Evolutionary conservation across 2,888 invertebrate species (phyloP).

Genomic region (Miltochrista miniata): DNA sequence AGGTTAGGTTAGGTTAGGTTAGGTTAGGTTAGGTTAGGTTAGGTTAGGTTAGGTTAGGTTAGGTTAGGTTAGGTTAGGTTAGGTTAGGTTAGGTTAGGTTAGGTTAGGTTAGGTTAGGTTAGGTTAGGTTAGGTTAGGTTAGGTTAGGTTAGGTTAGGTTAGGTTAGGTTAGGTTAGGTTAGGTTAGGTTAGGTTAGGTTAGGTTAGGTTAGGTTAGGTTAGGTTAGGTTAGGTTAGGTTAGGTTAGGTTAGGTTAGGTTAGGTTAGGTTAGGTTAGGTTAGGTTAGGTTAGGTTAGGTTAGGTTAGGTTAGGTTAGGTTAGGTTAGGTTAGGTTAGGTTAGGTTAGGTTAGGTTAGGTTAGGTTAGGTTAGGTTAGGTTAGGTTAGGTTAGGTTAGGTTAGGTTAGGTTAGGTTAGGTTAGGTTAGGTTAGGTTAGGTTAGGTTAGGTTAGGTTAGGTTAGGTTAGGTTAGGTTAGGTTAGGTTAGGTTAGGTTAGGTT

Average conservation of each 20-base stretch:
- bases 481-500: slow-evolving; percentile 37
- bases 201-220: neutral
- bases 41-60: neutral
- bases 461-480: slow-evolving; percentile 28
- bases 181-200: neutral
- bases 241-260: neutral
- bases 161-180: neutral
- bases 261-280: neutral
- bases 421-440: slow-evolving; percentile 32
- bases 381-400: slow-evolving; percentile 17
- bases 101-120: neutral
- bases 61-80: neutral
- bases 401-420: slow-evolving; percentile 27
- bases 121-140: neutral
- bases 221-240: neutral
- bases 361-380: slow-evolving; percentile 18
- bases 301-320: slow-evolving; percentile 20
- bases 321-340: slow-evolving; percentile 21
- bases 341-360: slow-evolving; percentile 17
- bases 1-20: neutral
- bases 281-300: neutral
- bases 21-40: neutral
- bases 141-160: neutral
- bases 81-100: neutral
- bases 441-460: slow-evolving; percentile 34